Conservation (phyloP, 2,888 invertebrate species). For the Metellina segmentata region DNA sequence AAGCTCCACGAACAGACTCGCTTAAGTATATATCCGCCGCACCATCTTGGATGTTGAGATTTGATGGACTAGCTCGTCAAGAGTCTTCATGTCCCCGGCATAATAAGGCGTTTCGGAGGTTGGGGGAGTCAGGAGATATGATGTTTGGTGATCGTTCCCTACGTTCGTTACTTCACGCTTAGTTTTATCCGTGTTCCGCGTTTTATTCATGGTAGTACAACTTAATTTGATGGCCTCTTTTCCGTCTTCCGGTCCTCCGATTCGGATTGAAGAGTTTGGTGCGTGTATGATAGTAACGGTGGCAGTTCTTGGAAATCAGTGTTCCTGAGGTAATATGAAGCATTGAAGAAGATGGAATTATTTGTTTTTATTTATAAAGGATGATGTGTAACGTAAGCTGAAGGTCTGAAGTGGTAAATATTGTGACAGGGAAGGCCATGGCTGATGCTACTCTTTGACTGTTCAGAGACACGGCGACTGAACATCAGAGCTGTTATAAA, state of each 20-base stretch:
- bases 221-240: constrained; percentile 2
- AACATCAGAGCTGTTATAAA: too few relatives aligned
- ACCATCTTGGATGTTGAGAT: constrained; percentile 49
- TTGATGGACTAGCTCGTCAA: constrained; percentile 60
- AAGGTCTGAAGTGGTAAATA: too few relatives aligned
- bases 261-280: too few relatives aligned
- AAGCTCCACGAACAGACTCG: constrained; percentile 12
- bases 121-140: not conserved
- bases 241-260: not conserved
- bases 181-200: constrained; percentile 28
- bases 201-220: constrained; percentile 28
- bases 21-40: constrained; percentile 52
- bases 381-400: too few relatives aligned
- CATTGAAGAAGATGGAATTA: too few relatives aligned
- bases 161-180: constrained; percentile 38
- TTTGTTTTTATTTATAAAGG: too few relatives aligned
- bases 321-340: too few relatives aligned
- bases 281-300: too few relatives aligned
- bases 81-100: constrained; percentile 41
- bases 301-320: too few relatives aligned
- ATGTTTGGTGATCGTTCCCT: not conserved
- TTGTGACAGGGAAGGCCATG: too few relatives aligned
- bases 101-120: constrained; percentile 41
- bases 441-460: too few relatives aligned
- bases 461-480: too few relatives aligned